These are phyloP conservation scores for Sipha maydis DNA, from an alignment of 2,888 invertebrate genomes.

Conservation along the genomic window DNA sequence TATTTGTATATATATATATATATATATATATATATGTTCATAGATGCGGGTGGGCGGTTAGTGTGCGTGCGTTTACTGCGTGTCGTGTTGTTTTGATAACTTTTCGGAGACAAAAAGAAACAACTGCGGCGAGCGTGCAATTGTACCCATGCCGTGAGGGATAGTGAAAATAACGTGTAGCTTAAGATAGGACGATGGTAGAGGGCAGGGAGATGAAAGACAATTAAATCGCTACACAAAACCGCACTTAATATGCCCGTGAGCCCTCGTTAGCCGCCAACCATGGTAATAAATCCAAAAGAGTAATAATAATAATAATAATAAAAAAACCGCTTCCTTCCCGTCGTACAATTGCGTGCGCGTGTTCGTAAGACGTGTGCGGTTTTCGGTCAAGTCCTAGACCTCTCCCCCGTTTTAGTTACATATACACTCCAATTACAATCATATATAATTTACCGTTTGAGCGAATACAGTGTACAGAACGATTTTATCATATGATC, in stretches of 20 bases:
- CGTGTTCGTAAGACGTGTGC: no score
- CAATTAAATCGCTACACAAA: conserved; percentile 56
- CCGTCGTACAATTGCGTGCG: no score
- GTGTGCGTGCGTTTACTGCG: neutral
- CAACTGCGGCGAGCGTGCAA: neutral
- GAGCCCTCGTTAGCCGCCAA: conserved; percentile 1
- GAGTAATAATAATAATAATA: neutral
- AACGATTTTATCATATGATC: no score
- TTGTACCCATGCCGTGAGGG: neutral
- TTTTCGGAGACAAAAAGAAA: neutral
- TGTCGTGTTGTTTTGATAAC: conserved; percentile 6
- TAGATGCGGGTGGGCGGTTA: neutral
- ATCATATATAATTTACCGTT: no score
- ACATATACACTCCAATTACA: no score
- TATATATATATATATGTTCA: neutral
- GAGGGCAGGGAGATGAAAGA: neutral
- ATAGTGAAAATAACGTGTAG: neutral
- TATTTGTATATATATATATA: no score
- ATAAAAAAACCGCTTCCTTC: neutral
- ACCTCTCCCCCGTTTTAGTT: no score
- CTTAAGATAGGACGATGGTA: neutral
- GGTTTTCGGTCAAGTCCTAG: no score
- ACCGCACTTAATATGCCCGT: conserved; percentile 48
- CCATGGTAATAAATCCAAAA: conserved; percentile 42
- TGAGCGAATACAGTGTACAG: no score